Base-by-base conservation (phyloP, 2,113 vertebrate species). In the Pseudolaguvia tuberculata region DNA sequence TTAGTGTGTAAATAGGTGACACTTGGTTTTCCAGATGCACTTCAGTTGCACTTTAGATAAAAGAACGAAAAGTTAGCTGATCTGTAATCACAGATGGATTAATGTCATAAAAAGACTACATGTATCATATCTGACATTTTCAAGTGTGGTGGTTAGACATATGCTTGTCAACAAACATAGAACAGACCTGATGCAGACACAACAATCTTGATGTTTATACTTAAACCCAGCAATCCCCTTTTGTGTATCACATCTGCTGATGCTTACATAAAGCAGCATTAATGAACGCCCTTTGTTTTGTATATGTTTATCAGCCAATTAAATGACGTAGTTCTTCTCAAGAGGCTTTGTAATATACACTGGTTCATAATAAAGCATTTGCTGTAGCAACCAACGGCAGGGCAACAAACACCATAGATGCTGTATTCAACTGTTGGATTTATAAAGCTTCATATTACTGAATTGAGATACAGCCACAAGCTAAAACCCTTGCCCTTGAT, bases 371-470 rank as follows among this genome's bases (percentile, higher is more conserved):
- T 80, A 76, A 76, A 70, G 69, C 57, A 78, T 78, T 67, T 76
- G 15, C 75, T 80, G 78, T 84, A 78, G 84, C 59, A 79, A 83
- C 82, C 17, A 74, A 35, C 76, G 66, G 66, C 61, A 56, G 25
- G 69, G 80, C 42, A 79, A 79, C 70, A 47, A 61, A 23, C 61
- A 58, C 81, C 82, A 76, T 67, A 72, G 81, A 82, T 55, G 80
- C 59, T 21, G 73, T 23, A 75, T 81, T 83, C 79, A 84, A 42
- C 47, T 50, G 15, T 45, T 55, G 29, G 10, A 45, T 52, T 47
- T 14, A 20, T 52, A 15, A 61, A 61, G 66, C 47, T 39, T 62
- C 56, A 29, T 56, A 23, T 70, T 67, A 70, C 45, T 66, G 63
- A 17, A 66, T 50, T 66, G 45, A 50, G 63, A 50, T 67, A 45